Evolutionary conservation across 2,888 invertebrate species (phyloP), one percentile per base, ranked within the genome.

Genomic region (Chorisops tibialis): DNA sequence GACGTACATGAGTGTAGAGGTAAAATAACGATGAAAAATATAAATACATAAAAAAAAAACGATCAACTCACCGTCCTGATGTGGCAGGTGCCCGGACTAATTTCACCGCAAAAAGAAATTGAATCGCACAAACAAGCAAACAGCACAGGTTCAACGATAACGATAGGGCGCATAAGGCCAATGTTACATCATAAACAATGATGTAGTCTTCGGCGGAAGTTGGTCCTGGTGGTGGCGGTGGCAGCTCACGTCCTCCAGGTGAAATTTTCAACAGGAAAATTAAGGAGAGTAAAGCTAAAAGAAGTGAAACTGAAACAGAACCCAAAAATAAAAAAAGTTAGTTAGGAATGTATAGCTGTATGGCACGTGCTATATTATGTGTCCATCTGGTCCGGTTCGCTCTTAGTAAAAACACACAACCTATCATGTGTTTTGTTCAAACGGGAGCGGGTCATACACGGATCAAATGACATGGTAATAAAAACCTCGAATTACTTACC

Each of bases 71-170:
- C 86, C 86, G 82, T 63, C 82, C 81, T 73, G 82, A 89, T 62
- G 90, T 90, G 72, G 90, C 87, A 50, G 89, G 88, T 58, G 91
- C 88, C 74, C 92, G 89, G 73, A 93, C 88, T 77, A 96, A 83
- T 81, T 94, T 94, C 69, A 95, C 91, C 50, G 94, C 92, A 76
- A 95, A 94, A 74, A 94, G 85, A 81, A 93, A 94, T 82, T 96
- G 95, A 74, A 94, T 91, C 70, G 93, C 90, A 83, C 95, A 95
- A 72, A 95, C 93, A 70, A 95, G 85, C 65, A 95, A 83, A 76
- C 95, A 95, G 81, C 93, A 93, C 66, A 95, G 83, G 80, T 95
- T 91, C 68, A 95, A 80, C 30, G 92, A 91, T 58, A 95, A 81
- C 66, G 94, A 93, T 73, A 95, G 83, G 63, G 93, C 92, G 75